Conservation (phyloP, 53 echinoderm and acorn worm genomes). For the Stichopus horrens region DNA sequence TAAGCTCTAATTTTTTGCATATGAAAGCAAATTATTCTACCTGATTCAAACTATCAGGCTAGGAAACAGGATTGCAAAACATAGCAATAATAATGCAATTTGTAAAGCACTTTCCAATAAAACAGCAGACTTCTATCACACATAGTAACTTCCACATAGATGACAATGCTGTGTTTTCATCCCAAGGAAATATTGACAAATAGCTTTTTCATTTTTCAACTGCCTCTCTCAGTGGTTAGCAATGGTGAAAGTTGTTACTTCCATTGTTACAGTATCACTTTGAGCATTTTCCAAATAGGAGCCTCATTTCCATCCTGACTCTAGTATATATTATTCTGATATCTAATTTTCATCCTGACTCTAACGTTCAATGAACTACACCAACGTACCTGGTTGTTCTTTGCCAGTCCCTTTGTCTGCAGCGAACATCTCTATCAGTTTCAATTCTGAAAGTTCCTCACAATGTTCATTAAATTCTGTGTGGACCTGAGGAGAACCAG, state of each 20-base stretch:
- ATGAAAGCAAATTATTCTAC: too few relatives aligned
- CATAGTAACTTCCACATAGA: too few relatives aligned
- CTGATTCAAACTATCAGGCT: too few relatives aligned
- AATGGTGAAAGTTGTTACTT: background rate
- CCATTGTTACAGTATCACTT: background rate
- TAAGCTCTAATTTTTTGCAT: too few relatives aligned
- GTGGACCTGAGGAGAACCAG: constrained; percentile 63
- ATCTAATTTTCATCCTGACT: background rate
- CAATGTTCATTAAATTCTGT: constrained; percentile 80
- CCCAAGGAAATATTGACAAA: too few relatives aligned
- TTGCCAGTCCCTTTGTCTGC: constrained; percentile 91
- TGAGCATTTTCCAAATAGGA: background rate
- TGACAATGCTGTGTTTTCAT: too few relatives aligned
- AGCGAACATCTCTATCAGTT: constrained; percentile 87
- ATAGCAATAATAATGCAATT: too few relatives aligned
- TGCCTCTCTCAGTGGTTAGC: too few relatives aligned
- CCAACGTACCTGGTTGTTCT: constrained; percentile 76
- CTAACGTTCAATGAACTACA: background rate
- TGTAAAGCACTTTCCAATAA: too few relatives aligned
- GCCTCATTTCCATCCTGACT: background rate
- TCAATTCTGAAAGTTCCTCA: constrained; percentile 82
- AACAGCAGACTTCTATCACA: too few relatives aligned
- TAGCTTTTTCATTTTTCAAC: too few relatives aligned
- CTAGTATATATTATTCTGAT: background rate
- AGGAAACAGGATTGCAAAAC: too few relatives aligned